Percentiles rank a stretch among this genome's conserved stretches.
These are phyloP conservation scores for Etheostoma nigrum DNA, from an alignment of 2,797 vertebrate genomes.

Conservation along the genomic window DNA sequence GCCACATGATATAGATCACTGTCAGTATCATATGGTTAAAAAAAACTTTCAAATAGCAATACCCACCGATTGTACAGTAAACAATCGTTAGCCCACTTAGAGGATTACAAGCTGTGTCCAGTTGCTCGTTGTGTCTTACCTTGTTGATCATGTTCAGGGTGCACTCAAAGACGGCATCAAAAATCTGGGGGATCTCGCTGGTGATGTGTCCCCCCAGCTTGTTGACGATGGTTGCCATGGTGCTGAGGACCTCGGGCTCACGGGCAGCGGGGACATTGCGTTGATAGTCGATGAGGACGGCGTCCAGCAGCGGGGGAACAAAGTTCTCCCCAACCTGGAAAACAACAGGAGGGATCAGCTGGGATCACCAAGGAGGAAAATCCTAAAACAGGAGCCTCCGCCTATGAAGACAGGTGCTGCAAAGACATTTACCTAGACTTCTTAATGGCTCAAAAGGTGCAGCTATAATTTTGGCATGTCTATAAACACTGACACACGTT, in stretches of 20 bases:
- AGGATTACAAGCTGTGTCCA: neutral
- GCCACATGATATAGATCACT: neutral
- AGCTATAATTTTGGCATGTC: neutral
- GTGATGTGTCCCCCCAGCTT: slow-evolving; percentile 97
- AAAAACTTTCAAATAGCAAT: neutral
- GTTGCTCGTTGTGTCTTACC: slow-evolving; percentile 73
- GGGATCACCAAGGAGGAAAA: neutral
- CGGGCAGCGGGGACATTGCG: slow-evolving; percentile 97
- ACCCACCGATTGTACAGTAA: neutral
- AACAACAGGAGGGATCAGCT: neutral
- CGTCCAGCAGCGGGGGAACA: slow-evolving; percentile 94
- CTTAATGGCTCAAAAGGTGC: neutral
- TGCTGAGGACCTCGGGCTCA: slow-evolving; percentile 98
- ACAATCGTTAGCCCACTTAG: neutral
- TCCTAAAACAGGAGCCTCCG: too few relatives aligned
- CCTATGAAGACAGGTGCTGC: neutral
- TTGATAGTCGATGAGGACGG: slow-evolving; percentile 98
- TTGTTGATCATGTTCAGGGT: slow-evolving; percentile 99
- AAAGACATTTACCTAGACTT: neutral
- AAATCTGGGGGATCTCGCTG: slow-evolving; percentile 98
- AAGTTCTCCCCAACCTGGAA: slow-evolving; percentile 96
- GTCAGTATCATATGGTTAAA: neutral
- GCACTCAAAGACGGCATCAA: slow-evolving; percentile 98
- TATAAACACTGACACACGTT: neutral
- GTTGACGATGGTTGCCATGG: slow-evolving; percentile 99